Base-by-base conservation (phyloP, 2,797 vertebrate genomes). In the Danio kyathit region DNA sequence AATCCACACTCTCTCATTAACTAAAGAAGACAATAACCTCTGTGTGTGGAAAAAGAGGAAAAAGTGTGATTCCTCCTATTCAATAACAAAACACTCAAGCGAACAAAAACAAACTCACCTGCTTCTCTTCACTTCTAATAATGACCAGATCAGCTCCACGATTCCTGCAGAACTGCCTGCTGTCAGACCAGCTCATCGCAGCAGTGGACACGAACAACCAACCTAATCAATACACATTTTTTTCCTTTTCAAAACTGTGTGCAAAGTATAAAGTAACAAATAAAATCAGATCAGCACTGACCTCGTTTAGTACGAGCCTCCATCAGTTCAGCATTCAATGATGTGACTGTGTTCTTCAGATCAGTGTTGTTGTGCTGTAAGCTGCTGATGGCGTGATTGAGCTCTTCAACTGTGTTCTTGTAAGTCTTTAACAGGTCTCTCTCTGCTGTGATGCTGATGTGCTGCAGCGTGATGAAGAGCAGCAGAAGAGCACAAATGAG, bases 61-160 rank as follows among this genome's bases (percentile, higher is more conserved):
- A 29, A 29, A 16, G 19, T 19, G 54, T 56, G 17, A 56, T 19
- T 56, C 9, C n/a, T 12, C 52, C 13, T 52, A 43, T 17, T 10
- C 2, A 41, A 12, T 1, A 9, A 10, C 16, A 52, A 52, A 11
- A 14, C n/a, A 6, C 9, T 11, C 3, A 13, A 7, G 29, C 29
- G 29, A 29, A 29, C 29, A 29, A 29, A 29, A 1, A 7, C 9
- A 56, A 56, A 19, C 54, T 56, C 52, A 73, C 70, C 70, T 73
- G 70, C n/a, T 73, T 41, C n/a, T 5, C 52, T 72, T 72, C 70
- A 21, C 6, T 72, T 4, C 72, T 44, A 11, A 72, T 44, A 9
- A 72, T 57, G 52, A 72, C 0, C 70, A 72, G 52, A 57, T 72
- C 70, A 41, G 2, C 52, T n/a, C 70, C 70, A 21, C 0, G 70